These are phyloP conservation scores for Apamea crenata DNA, from an alignment of 2,888 invertebrate species.

Conservation along the genomic window DNA sequence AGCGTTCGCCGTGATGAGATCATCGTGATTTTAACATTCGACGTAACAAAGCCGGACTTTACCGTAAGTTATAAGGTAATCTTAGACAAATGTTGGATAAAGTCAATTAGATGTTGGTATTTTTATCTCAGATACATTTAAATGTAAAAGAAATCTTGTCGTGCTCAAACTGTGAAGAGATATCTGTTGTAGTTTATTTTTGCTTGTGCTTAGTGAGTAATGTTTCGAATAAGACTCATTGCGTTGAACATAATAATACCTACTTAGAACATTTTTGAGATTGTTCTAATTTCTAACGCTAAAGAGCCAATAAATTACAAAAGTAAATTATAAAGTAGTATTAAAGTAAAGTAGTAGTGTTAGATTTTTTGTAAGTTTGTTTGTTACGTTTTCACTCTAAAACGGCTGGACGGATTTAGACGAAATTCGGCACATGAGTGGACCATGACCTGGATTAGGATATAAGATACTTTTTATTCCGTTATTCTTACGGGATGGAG, in stretches of 20 bases:
- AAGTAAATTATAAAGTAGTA: neutral
- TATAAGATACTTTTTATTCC: neutral
- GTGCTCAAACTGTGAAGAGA: conserved; percentile 57
- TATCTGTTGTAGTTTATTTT: conserved; percentile 41
- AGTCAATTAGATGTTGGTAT: conserved; percentile 70
- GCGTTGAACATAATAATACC: neutral
- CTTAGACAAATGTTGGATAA: conserved; percentile 66
- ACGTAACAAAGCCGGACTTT: conserved; percentile 47
- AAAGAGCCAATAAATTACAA: neutral
- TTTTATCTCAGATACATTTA: conserved; percentile 65
- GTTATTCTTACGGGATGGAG: neutral
- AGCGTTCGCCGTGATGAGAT: conserved; percentile 1
- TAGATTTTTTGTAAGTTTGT: too few relatives aligned
- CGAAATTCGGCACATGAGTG: neutral
- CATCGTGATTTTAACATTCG: conserved; percentile 49
- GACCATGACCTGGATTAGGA: too few relatives aligned
- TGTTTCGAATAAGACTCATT: neutral
- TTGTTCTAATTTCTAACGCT: neutral
- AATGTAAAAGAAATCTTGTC: conserved; percentile 61
- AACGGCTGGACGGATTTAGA: neutral
- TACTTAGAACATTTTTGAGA: neutral
- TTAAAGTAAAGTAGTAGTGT: too few relatives aligned
- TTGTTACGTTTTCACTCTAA: neutral
- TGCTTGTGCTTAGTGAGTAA: neutral
- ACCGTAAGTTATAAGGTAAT: conserved; percentile 66